A percentile compares a stretch with the other conserved stretches of the same genome.
These are phyloP conservation scores for Salmo trutta DNA, from an alignment of 2,797 vertebrate genomes.

Conservation along the genomic window DNA sequence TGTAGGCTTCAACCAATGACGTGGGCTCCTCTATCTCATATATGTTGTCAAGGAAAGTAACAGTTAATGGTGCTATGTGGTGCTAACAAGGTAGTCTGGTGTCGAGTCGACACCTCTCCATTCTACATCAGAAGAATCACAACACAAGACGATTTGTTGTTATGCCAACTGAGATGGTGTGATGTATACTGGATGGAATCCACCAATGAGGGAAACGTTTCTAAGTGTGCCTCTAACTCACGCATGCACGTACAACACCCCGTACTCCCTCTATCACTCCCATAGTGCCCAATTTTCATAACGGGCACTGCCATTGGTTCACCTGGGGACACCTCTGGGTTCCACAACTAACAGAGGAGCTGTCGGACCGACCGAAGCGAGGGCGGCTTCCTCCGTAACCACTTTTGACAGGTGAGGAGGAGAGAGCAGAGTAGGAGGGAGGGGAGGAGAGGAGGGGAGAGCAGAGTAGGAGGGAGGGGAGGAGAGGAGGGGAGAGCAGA, in stretches of 20 bases:
- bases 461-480: too few relatives aligned
- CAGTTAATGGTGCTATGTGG: background rate
- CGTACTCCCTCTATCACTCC: constrained; percentile 10
- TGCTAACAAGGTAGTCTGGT: background rate
- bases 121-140: background rate
- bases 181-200: background rate
- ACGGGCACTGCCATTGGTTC: constrained; percentile 39
- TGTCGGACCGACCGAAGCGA: constrained; percentile 31
- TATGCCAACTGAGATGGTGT: background rate
- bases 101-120: background rate
- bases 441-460: too few relatives aligned
- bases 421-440: background rate
- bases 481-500: too few relatives aligned
- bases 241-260: constrained; percentile 2
- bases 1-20: background rate
- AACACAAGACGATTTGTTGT: background rate
- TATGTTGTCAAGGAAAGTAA: background rate
- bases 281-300: constrained; percentile 59
- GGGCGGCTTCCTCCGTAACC: constrained; percentile 50
- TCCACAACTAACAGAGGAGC: constrained; percentile 43
- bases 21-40: background rate
- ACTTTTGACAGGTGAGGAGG: constrained; percentile 63
- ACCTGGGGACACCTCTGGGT: constrained; percentile 44
- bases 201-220: background rate
- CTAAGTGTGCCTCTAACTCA: background rate